Evolutionary conservation across 2,888 invertebrate species (phyloP), one percentile per base, ranked within the genome.

Genomic region (Melanophora roralis): DNA sequence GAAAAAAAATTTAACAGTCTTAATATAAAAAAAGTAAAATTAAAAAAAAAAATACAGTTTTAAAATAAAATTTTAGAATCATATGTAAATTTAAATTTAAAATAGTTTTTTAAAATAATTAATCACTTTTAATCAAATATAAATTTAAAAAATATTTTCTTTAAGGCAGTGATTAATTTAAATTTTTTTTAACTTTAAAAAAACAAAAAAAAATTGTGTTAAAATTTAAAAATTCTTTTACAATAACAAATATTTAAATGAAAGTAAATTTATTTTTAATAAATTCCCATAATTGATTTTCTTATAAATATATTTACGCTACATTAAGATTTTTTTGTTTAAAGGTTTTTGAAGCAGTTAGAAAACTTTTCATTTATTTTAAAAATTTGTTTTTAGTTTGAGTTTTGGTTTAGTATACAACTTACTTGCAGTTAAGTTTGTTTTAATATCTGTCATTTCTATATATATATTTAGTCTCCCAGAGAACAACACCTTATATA

Each of bases 101-200:
- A 27, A 27, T 27, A 27, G 6, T 5, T 27, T 34, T 38, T 72
- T 16, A 51, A 38, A 32, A 38, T 53, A n/a, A 68, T 49, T 38
- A 76, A 38, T 57, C 76, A 71, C 45, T 60, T 69, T 75, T n/a
- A n/a, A n/a, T n/a, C n/a, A n/a, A n/a, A n/a, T n/a, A n/a, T n/a
- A n/a, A n/a, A n/a, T n/a, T 73, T 53, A 55, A 65, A 45, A 64
- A 57, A 49, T 21, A 65, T 60, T 76, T 80, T 67, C 81, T 78
- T 84, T 85, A 86, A 86, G 87, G 86, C 87, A 87, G 87, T 87
- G 87, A 86, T 86, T 86, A 86, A 86, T 84, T 86, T 83, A 71
- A 83, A 82, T 73, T 71, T 55, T 53, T 59, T 49, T 62, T 14
- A 55, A 64, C 14, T 38, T 9, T 59, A 72, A 21, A 38, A 57